Evolutionary conservation across 2,888 invertebrate species (phyloP).

Genomic region (Endotricha flammealis): DNA sequence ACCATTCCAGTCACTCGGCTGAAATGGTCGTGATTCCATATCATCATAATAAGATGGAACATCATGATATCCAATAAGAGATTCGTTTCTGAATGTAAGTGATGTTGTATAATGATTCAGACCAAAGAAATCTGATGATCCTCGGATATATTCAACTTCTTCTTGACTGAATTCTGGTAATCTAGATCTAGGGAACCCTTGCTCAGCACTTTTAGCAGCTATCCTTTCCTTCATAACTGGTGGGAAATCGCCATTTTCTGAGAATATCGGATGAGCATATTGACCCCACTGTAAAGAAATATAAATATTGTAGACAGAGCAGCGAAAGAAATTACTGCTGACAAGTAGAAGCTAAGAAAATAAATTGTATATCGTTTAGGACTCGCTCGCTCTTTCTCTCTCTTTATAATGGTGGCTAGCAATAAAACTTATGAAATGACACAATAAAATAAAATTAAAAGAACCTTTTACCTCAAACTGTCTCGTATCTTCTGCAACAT

Average conservation of each 20-base stretch:
- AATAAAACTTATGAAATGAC: no score
- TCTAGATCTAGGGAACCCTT: slow-evolving; percentile 52
- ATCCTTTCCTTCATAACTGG: slow-evolving; percentile 72
- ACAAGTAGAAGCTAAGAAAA: no score
- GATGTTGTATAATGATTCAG: slow-evolving; percentile 81
- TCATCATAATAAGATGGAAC: slow-evolving; percentile 24
- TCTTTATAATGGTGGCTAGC: no score
- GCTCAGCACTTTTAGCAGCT: slow-evolving; percentile 54
- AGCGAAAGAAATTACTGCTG: no score
- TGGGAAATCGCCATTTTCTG: slow-evolving; percentile 75
- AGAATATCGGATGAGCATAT: slow-evolving; percentile 77
- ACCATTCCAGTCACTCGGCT: slow-evolving; percentile 18
- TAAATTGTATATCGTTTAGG: no score
- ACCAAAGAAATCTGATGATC: slow-evolving; percentile 44
- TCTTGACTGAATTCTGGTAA: slow-evolving; percentile 54
- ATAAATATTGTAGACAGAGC: no score
- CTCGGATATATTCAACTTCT: slow-evolving; percentile 39
- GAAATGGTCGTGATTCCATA: slow-evolving; percentile 13
- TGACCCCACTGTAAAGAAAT: slow-evolving; percentile 54
- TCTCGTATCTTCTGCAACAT: slow-evolving; percentile 46
- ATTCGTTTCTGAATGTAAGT: slow-evolving; percentile 25
- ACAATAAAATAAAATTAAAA: no score
- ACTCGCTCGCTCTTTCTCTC: no score
- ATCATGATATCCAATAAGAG: slow-evolving; percentile 15
- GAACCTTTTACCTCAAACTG: slow-evolving; percentile 7